These are phyloP conservation scores for Stegodyphus dumicola DNA, from an alignment of 1,140 invertebrate species.

Conservation along the genomic window DNA sequence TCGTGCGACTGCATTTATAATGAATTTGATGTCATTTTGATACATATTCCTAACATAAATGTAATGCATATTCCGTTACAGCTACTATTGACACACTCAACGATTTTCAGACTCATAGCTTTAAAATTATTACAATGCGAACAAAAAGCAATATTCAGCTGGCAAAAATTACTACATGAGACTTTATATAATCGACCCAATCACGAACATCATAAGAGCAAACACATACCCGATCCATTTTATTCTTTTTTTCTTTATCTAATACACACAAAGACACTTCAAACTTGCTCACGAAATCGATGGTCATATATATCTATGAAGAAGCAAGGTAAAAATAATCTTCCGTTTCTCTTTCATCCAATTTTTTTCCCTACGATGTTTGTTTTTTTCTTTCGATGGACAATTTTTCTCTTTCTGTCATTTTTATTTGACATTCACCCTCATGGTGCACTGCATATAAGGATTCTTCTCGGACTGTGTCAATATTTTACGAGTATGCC, in stretches of 20 bases:
- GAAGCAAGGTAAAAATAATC: background rate
- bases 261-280: background rate
- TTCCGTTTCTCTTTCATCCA: background rate
- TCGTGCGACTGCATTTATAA: too few species aligned
- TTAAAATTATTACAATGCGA: too few species aligned
- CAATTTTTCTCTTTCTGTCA: background rate
- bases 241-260: background rate
- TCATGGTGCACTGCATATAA: background rate
- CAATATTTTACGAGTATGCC: constrained; percentile 1
- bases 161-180: too few species aligned
- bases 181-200: background rate
- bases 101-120: too few species aligned
- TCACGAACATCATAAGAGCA: background rate
- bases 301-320: background rate
- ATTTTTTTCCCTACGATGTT: background rate
- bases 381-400: background rate
- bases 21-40: too few species aligned
- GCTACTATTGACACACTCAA: too few species aligned
- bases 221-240: background rate
- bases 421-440: background rate
- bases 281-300: background rate
- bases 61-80: too few species aligned
- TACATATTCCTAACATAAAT: too few species aligned
- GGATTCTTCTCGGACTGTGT: background rate
- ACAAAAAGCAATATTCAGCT: too few species aligned